Percentiles rank a stretch among this genome's conserved stretches.
phyloP scores from a whole-genome alignment of 1,140 invertebrate species.

The Mycetomoellerius zeteki region DNA sequence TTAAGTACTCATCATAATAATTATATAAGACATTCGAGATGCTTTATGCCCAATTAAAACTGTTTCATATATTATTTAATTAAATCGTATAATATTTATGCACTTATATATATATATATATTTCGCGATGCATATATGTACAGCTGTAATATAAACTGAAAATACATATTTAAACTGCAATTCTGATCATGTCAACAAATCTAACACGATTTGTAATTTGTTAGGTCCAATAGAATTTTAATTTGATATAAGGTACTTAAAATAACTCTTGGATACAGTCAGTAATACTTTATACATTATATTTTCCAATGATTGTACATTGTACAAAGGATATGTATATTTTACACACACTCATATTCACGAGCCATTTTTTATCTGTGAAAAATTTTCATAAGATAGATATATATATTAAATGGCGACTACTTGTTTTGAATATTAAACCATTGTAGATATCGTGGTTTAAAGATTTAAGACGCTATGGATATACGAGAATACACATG shows the following conservation, averaged over 20 bases:
- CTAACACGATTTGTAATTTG: not conserved
- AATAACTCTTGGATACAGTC: not conserved
- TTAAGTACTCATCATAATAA: not conserved
- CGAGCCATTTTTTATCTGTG: slow-evolving; percentile 19
- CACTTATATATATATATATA: too few species aligned
- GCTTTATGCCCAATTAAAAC: not conserved
- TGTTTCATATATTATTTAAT: not conserved
- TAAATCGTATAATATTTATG: not conserved
- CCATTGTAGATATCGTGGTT: not conserved
- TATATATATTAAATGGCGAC: slow-evolving; percentile 12
- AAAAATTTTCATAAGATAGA: slow-evolving; percentile 28
- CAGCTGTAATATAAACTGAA: slow-evolving; percentile 36
- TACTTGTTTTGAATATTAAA: slow-evolving; percentile 31
- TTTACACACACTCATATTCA: slow-evolving; percentile 28
- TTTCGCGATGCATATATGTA: not conserved
- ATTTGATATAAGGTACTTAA: not conserved
- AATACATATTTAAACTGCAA: slow-evolving; percentile 28
- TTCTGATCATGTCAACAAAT: not conserved
- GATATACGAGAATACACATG: slow-evolving; percentile 5
- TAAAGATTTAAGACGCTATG: slow-evolving; percentile 23
- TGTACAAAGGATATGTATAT: slow-evolving; percentile 31
- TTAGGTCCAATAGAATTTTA: too few species aligned
- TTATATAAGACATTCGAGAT: not conserved
- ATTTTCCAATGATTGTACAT: slow-evolving; percentile 37
- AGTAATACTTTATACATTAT: slow-evolving; percentile 26